A percentile compares a stretch with the other conserved stretches of the same genome.
phyloP scores from a whole-genome alignment of 2,113 vertebrate species.

The Heliornis fulica region DNA sequence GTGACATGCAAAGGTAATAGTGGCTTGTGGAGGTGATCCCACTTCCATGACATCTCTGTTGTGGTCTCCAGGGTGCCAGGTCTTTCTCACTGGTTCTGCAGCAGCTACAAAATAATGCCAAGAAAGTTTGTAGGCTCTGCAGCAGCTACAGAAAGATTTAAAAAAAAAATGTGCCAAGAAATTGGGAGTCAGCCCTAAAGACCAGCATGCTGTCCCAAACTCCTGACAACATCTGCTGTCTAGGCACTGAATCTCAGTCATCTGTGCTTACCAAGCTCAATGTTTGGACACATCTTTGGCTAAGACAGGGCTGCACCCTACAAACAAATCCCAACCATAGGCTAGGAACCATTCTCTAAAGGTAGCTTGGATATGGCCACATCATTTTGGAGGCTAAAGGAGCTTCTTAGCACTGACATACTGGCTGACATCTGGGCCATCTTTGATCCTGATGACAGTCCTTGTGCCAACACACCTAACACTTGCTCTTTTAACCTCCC shows the following conservation, averaged over 20 bases:
- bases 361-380: too few relatives aligned
- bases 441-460: neutral
- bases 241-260: neutral
- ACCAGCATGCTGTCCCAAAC: neutral
- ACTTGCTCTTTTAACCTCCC: neutral
- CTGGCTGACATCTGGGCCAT: neutral
- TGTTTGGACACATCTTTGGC: neutral
- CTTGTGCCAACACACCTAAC: neutral
- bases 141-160: too few relatives aligned
- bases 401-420: neutral
- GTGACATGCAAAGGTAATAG: neutral
- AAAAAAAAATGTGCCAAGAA: too few relatives aligned
- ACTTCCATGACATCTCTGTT: neutral
- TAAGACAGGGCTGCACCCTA: neutral
- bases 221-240: neutral
- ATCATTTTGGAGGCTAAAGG: neutral
- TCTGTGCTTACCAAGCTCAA: neutral
- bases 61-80: neutral
- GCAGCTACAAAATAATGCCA: too few relatives aligned
- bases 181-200: neutral
- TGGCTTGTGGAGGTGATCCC: neutral
- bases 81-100: neutral
- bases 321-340: neutral
- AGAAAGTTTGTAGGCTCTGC: neutral
- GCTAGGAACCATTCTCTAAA: neutral